phyloP scores from a whole-genome alignment of 2,113 vertebrate genomes.

The Bujurquina vittata region DNA sequence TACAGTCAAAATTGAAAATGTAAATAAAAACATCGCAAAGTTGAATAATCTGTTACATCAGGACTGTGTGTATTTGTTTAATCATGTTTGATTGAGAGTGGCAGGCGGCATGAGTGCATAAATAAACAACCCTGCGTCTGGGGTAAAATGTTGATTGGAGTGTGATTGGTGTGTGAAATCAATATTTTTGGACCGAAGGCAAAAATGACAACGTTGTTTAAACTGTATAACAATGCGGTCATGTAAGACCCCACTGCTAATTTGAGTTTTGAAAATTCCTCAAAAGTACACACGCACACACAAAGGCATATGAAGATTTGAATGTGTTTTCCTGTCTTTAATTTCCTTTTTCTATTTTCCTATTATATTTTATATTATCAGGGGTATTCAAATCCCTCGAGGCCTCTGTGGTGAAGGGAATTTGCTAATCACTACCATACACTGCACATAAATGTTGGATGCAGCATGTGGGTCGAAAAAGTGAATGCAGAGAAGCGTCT shows the following conservation, averaged over 20 bases:
- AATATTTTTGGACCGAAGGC: background rate
- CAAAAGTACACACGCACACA: background rate
- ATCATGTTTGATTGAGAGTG: constrained; percentile 7
- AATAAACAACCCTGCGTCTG: background rate
- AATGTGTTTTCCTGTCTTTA: constrained; percentile 2
- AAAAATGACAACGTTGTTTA: background rate
- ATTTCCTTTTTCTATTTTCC: background rate
- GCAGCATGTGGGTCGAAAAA: background rate
- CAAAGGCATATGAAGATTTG: background rate
- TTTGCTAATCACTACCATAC: constrained; percentile 1
- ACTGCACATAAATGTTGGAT: background rate
- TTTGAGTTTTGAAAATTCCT: background rate
- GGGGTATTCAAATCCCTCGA: background rate
- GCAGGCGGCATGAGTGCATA: background rate
- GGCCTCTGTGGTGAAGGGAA: background rate
- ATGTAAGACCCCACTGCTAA: background rate
- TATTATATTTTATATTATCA: no score
- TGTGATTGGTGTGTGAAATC: constrained; percentile 8
- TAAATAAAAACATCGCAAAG: background rate
- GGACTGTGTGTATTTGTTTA: background rate
- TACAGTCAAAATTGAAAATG: background rate
- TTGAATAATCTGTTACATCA: constrained; percentile 4
- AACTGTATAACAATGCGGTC: background rate
- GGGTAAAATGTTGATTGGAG: background rate
- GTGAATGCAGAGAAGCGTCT: background rate